Evolutionary conservation across 2,888 invertebrate species (phyloP).

Genomic region (Pinctada fucata): DNA sequence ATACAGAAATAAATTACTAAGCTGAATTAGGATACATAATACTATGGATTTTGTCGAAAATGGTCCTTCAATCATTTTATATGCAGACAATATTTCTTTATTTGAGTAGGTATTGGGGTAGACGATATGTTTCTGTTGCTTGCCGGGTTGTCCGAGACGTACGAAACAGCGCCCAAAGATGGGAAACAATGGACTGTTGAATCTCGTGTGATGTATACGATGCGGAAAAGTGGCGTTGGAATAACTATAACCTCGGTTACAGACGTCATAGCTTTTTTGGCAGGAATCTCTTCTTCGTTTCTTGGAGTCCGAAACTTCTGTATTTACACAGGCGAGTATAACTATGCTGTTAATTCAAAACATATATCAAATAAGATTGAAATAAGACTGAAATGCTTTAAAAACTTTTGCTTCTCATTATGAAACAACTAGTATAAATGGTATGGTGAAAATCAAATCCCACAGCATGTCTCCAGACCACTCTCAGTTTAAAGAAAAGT

Average conservation of each 20-base stretch:
- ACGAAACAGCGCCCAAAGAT: conserved; percentile 7
- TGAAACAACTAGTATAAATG: too few relatives aligned
- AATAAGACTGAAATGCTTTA: too few relatives aligned
- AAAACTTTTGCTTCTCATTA: too few relatives aligned
- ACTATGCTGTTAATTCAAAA: too few relatives aligned
- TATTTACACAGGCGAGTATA: conserved; percentile 54
- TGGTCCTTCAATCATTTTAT: too few relatives aligned
- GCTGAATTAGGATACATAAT: too few relatives aligned
- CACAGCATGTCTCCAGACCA: too few relatives aligned
- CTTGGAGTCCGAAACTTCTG: conserved; percentile 62
- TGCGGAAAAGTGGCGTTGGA: conserved; percentile 59
- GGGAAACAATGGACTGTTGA: conserved; percentile 41
- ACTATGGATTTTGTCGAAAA: too few relatives aligned
- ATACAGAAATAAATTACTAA: too few relatives aligned
- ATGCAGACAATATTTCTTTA: neutral
- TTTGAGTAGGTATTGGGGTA: conserved; percentile 52
- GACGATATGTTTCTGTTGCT: conserved; percentile 58
- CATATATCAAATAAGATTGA: too few relatives aligned
- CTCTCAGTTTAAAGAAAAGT: too few relatives aligned
- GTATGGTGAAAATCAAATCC: too few relatives aligned
- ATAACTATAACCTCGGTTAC: conserved; percentile 66
- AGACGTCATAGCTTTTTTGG: conserved; percentile 57
- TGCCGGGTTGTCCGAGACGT: conserved; percentile 50
- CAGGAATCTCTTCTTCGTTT: conserved; percentile 55
- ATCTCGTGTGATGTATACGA: conserved; percentile 29